phyloP scores from a whole-genome alignment of 2,888 invertebrate genomes.

The Ormyrus thymus region DNA sequence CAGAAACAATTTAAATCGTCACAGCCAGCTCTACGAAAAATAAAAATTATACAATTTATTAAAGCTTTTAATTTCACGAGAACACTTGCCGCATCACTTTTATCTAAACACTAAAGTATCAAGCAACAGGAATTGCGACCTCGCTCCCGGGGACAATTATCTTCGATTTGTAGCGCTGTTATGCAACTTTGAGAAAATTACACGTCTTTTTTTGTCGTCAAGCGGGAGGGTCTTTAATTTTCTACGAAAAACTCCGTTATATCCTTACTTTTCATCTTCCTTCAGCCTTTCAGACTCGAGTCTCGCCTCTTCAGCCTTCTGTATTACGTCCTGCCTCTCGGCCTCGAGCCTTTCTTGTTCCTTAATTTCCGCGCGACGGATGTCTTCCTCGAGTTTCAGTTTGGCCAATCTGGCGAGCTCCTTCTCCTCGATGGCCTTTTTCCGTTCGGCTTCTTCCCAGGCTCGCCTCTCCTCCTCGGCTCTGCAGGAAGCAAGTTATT shows the following conservation, averaged over 20 bases:
- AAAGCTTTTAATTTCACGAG: not conserved
- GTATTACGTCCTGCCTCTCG: constrained; percentile 76
- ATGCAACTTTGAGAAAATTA: too few relatives aligned
- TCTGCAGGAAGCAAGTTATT: constrained; percentile 52
- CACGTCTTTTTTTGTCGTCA: too few relatives aligned
- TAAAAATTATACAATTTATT: not conserved
- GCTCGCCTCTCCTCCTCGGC: constrained; percentile 68
- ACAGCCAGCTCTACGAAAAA: not conserved
- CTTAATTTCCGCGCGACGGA: constrained; percentile 76
- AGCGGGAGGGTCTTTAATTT: not conserved
- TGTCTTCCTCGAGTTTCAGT: constrained; percentile 73
- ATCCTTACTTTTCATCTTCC: constrained; percentile 64
- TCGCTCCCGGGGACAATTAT: not conserved
- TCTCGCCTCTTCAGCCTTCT: constrained; percentile 63
- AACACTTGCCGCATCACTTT: not conserved
- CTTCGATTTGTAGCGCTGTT: not conserved
- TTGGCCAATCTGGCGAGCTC: constrained; percentile 68
- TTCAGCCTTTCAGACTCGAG: constrained; percentile 61
- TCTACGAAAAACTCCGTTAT: constrained; percentile 18
- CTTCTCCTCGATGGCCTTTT: constrained; percentile 64
- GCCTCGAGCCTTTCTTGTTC: constrained; percentile 77
- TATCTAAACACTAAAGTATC: constrained; percentile 17
- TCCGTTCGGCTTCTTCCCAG: constrained; percentile 65
- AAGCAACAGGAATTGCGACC: constrained; percentile 12
- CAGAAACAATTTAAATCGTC: too few relatives aligned